Evolutionary conservation across 2,888 invertebrate genomes (phyloP).

Genomic region (Syritta pipiens): DNA sequence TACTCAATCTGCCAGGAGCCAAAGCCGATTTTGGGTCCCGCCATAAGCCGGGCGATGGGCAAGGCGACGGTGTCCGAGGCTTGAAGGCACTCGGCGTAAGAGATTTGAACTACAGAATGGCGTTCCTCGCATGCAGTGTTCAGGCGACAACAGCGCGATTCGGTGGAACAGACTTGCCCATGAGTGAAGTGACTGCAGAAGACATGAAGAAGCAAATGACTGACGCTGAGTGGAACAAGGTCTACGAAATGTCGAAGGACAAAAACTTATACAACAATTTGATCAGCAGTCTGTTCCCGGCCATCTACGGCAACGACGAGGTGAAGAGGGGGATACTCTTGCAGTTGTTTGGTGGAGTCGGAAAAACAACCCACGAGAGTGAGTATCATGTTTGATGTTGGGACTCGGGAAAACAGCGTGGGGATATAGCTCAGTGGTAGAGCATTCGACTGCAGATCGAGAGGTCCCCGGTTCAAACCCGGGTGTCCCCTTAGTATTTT

Average conservation of each 20-base stretch:
- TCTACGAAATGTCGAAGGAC: slow-evolving; percentile 98
- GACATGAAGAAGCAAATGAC: slow-evolving; percentile 96
- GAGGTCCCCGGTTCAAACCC: slow-evolving; percentile 74
- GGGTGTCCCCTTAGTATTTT: slow-evolving; percentile 70
- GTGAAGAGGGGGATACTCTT: slow-evolving; percentile 94
- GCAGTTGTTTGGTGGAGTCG: slow-evolving; percentile 98
- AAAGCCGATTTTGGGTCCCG: slow-evolving; percentile 89
- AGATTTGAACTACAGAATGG: slow-evolving; percentile 90
- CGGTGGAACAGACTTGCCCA: slow-evolving; percentile 89
- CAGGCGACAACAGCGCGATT: slow-evolving; percentile 92
- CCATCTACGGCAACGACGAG: slow-evolving; percentile 98
- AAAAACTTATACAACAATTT: slow-evolving; percentile 93
- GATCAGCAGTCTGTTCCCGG: slow-evolving; percentile 94
- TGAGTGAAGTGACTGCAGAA: slow-evolving; percentile 94
- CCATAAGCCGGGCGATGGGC: slow-evolving; percentile 86
- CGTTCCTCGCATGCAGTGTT: slow-evolving; percentile 96
- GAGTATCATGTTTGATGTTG: slow-evolving; percentile 57
- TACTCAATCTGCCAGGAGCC: slow-evolving; percentile 91
- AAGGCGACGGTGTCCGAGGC: slow-evolving; percentile 92
- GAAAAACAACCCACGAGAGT: slow-evolving; percentile 94
- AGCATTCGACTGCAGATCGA: slow-evolving; percentile 74
- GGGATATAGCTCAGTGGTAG: slow-evolving; percentile 73
- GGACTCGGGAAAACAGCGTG: background rate
- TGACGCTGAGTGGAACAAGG: slow-evolving; percentile 94
- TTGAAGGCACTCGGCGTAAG: slow-evolving; percentile 89